These are phyloP conservation scores for Drosophila santomea DNA, from an alignment of 1,140 invertebrate species.

Conservation along the genomic window DNA sequence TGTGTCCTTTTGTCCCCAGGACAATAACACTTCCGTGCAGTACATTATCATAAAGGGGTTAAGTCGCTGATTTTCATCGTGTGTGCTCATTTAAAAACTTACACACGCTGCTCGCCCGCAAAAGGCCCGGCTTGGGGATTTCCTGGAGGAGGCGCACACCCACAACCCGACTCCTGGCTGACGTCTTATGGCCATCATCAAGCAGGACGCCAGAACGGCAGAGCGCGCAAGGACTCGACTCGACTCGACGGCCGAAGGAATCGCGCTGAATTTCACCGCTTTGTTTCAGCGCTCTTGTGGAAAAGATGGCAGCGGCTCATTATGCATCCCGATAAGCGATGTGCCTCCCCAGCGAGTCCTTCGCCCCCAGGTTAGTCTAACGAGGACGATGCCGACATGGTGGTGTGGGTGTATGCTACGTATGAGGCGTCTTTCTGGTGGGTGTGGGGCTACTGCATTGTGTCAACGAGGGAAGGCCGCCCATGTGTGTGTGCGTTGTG, in stretches of 20 bases:
- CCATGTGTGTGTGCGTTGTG: not conserved
- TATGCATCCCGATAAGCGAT: constrained; percentile 80
- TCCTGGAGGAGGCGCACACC: constrained; percentile 20
- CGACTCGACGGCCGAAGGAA: constrained; percentile 33
- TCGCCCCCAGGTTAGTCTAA: constrained; percentile 69
- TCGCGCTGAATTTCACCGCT: constrained; percentile 81
- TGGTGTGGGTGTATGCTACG: not conserved
- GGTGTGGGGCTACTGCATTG: constrained; percentile 35
- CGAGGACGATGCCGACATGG: constrained; percentile 13
- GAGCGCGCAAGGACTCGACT: constrained; percentile 3
- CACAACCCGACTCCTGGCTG: not conserved
- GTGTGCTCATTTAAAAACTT: constrained; percentile 81
- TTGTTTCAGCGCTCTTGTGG: constrained; percentile 70
- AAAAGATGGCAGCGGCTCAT: constrained; percentile 81
- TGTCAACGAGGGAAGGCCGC: constrained; percentile 43
- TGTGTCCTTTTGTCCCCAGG: constrained; percentile 80
- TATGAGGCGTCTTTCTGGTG: not conserved
- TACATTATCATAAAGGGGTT: constrained; percentile 84
- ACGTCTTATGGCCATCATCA: not conserved
- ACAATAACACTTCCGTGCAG: constrained; percentile 82
- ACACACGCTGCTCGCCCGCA: constrained; percentile 36
- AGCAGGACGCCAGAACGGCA: no score
- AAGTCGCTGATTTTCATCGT: constrained; percentile 83
- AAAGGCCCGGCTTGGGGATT: constrained; percentile 38
- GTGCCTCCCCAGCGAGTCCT: constrained; percentile 76